Base-by-base conservation (phyloP, 2,797 vertebrate genomes). In the Saxicola maurus region DNA sequence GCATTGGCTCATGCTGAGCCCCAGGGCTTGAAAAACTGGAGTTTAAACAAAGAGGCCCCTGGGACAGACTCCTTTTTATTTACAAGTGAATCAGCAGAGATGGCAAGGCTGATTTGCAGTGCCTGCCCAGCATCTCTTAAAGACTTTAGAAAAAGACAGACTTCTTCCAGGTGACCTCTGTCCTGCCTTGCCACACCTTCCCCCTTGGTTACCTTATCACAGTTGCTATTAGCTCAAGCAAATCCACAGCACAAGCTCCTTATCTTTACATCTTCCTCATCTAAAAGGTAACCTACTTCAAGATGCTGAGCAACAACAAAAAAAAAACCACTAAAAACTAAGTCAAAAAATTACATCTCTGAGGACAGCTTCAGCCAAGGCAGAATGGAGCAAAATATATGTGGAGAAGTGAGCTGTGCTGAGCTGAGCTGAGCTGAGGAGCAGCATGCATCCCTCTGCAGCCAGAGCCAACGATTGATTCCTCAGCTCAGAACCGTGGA, bases 11-110 rank as follows among this genome's bases (percentile, higher is more conserved):
- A 19, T 0, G 2, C 20, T 66, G 38, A 89, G 71, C 46, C n/a
- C 14, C 1, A 0, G 1, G 6, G 19, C 6, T 17, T 27, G 71
- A 46, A n/a, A 89, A 66, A 49, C 2, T 1, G 1, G 8, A 59
- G 13, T 48, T 52, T 38, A 53, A 65, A 30, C 14, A 53, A 64
- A 43, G 11, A 2, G 55, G 19, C 15, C 45, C 57, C 59, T 24
- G 46, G 69, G 53, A 77, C 31, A 83, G 73, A 46, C 27, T 82
- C 27, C 37, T 66, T 51, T 49, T 35, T 17, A 23, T 59, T 77
- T 48, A n/a, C 28, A 65, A 31, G 25, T 11, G 53, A 68, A 46
- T 64, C 68, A 68, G 61, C 42, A 72, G 49, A 65, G 49, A 24
- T 40, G 37, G 46, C 19, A 42, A 37, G 10, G n/a, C 37, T 42